Evolutionary conservation across 92 coral and sea anemone species (phyloP), one percentile per base, ranked within the genome.

Genomic region (Metridium senile): DNA sequence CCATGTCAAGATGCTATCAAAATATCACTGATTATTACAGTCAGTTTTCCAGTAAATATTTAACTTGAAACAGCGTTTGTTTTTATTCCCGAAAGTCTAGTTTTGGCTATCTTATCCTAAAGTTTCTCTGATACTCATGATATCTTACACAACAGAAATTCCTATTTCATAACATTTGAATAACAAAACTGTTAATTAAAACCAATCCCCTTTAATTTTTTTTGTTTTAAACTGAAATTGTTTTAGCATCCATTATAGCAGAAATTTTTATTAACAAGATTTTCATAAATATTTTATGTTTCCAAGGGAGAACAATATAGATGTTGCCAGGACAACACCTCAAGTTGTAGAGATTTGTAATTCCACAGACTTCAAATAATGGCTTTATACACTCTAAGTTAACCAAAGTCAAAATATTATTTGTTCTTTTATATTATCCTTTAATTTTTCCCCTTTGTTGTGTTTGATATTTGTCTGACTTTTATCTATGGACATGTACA

Each of bases 21-120:
- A 39, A 39, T 39, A 39, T 39, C 49, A 39, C 8, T 39, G 49
- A 39, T 39, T 4, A 39, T 39, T 13, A 54, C n/a, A 3, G 61
- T 16, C 61, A 54, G 6, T 16, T 20, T 54, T 54, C 17, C 61
- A 59, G 65, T 59, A 21, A 59, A 59, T 59, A 59, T 59, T 59
- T 21, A 25, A 25, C 31, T 6, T 59, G 28, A 25, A 59, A 59
- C 26, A 59, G 30, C 22, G 65, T 59, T 28, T 59, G 29, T 59
- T 59, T 19, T 59, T 59, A 28, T 59, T 22, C 65, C 9, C 13
- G 49, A 39, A 4, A 13, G 49, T 39, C 6, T 39, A 39, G 49
- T 39, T 39, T 39, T 6, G 49, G 49, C 13, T 39, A 39, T 39
- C 13, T 39, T 39, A 39, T 39, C 49, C 13, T 4, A 39, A 6